Percentiles rank a stretch among this genome's conserved stretches.
Conservation (phyloP, 2,113 vertebrate species). For the Scatophagus argus region DNA sequence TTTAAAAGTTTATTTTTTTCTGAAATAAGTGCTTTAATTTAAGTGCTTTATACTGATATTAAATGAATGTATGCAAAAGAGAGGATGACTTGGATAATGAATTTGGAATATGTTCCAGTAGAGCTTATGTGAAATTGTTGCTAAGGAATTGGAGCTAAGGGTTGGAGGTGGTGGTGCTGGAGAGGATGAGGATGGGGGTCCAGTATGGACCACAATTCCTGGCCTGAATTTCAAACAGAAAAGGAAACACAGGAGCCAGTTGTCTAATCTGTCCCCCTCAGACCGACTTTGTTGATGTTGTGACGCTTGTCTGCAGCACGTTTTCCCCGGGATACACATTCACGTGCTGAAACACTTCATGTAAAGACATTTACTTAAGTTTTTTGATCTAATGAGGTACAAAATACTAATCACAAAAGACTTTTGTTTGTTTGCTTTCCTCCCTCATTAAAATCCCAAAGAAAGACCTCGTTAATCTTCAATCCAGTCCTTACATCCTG, state of each 20-base stretch:
- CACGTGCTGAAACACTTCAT: background rate
- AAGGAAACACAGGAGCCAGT: background rate
- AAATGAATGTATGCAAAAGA: too few relatives aligned
- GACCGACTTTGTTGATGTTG: background rate
- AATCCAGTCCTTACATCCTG: background rate
- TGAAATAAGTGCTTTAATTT: too few relatives aligned
- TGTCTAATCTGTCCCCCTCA: background rate
- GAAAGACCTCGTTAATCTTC: constrained; percentile 34
- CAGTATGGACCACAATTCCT: too few relatives aligned
- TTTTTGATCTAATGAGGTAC: constrained; percentile 5
- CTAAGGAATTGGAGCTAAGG: too few relatives aligned
- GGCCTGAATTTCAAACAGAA: background rate
- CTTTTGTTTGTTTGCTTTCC: constrained; percentile 21
- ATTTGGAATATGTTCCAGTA: too few relatives aligned
- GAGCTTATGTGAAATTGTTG: too few relatives aligned
- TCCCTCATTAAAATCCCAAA: constrained; percentile 23
- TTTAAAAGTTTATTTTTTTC: too few relatives aligned
- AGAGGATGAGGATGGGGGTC: too few relatives aligned
- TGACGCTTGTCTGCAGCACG: background rate
- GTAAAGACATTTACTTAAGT: background rate
- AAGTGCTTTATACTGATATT: too few relatives aligned
- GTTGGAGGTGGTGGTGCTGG: too few relatives aligned
- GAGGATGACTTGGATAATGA: too few relatives aligned
- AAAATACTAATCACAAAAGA: background rate
- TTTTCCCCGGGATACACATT: background rate